Base-by-base conservation (phyloP, 2,797 vertebrate species). In the Callimico goeldii region DNA sequence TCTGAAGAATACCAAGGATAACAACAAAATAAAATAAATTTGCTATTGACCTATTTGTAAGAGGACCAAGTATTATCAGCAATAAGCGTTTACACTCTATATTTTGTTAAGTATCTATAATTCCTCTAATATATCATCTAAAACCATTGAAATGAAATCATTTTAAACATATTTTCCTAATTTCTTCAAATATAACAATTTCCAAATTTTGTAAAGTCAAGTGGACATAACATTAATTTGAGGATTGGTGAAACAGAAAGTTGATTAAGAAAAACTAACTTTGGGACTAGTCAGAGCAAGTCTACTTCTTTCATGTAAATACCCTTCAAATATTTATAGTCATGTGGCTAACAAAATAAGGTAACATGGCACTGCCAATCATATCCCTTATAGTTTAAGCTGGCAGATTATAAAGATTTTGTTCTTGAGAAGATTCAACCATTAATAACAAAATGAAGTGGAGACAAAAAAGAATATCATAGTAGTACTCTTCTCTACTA, bases 11-110 rank as follows among this genome's bases (percentile, higher is more conserved):
- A 97, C 14, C 93, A 93, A 98, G 95, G 88, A 97, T 83, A 97
- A 57, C 96, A 96, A 97, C 88, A 98, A 97, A n/a, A n/a, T n/a
- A n/a, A 98, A 98, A 95, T 96, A 92, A 96, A 98, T 94, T 93
- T 97, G 96, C 96, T 88, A 84, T 91, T 95, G n/a, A 96, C 33
- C 76, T 95, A 79, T 75, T 94, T 72, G 39, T 48, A 97, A 50
- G 7, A 87, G 2, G 28, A 67, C 20, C 17, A 55, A 85, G 75
- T 91, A 90, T 76, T 93, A 97, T 96, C 33, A 95, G n/a, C 96
- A 93, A 85, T 70, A 14, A 95, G 89, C 61, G 15, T 70, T 48
- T 64, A 86, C 8, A n/a, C 8, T 39, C 19, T 12, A 94, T 22
- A 97, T 95, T 13, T 33, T 26, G 7, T 64, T 64, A 57, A 22